These are phyloP conservation scores for Drosophila sproati DNA, from an alignment of 1,140 invertebrate species.

Conservation along the genomic window DNA sequence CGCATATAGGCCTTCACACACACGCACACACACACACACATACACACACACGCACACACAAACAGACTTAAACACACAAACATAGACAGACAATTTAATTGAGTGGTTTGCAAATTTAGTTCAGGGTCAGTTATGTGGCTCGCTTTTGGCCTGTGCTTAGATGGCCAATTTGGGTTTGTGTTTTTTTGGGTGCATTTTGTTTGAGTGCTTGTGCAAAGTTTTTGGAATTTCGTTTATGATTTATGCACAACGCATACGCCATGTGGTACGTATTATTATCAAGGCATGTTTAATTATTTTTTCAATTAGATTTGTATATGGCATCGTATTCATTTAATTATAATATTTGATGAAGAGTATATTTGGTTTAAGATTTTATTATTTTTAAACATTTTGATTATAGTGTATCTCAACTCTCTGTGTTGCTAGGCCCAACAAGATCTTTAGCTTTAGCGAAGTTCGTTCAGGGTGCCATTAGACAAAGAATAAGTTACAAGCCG, in stretches of 20 bases:
- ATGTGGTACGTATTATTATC: conserved; percentile 40
- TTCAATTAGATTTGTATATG: neutral
- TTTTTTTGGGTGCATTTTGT: conserved; percentile 18
- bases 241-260: conserved; percentile 74
- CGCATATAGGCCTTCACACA: conserved; percentile 29
- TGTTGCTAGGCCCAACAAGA: neutral
- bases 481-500: neutral
- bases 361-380: too few relatives aligned
- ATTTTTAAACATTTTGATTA: too few relatives aligned
- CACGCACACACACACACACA: conserved; percentile 20
- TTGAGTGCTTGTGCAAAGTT: neutral
- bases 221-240: conserved; percentile 54
- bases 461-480: neutral
- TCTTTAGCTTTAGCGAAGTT: neutral
- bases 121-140: conserved; percentile 73
- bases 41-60: conserved; percentile 15
- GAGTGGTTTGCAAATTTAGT: conserved; percentile 69
- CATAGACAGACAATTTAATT: conserved; percentile 54
- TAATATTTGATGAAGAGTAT: too few relatives aligned
- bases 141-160: conserved; percentile 58
- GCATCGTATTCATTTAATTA: neutral
- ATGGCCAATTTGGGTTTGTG: conserved; percentile 53
- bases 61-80: conserved; percentile 7
- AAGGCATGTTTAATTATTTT: neutral
- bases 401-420: neutral